Evolutionary conservation across 2,113 vertebrate genomes (phyloP).

Genomic region (Gavia stellata): DNA sequence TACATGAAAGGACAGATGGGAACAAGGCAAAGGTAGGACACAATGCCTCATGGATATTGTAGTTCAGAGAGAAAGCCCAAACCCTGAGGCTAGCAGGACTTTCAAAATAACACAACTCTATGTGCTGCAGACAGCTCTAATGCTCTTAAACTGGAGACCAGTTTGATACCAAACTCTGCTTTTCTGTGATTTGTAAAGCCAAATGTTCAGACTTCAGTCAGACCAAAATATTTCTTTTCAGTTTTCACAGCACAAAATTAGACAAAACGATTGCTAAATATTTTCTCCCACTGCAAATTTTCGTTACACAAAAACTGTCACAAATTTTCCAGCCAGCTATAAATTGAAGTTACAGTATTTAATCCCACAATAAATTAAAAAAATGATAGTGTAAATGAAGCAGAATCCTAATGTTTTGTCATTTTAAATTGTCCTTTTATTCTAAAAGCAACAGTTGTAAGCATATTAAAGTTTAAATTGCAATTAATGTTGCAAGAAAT

Average conservation of each 20-base stretch:
- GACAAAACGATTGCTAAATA: background rate
- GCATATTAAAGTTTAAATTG: background rate
- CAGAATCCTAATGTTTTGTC: background rate
- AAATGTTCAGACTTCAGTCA: background rate
- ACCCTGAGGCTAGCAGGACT: background rate
- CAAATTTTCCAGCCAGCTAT: background rate
- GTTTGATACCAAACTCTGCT: background rate
- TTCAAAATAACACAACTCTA: background rate
- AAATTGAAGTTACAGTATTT: background rate
- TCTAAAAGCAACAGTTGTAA: background rate
- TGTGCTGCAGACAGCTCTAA: background rate
- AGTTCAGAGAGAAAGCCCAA: background rate
- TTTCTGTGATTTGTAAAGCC: background rate
- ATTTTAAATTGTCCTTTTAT: background rate
- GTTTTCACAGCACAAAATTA: background rate
- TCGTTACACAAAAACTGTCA: background rate
- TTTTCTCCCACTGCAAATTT: background rate
- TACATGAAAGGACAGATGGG: background rate
- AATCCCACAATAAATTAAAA: background rate
- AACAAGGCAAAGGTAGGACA: background rate
- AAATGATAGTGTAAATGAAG: background rate
- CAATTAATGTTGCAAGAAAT: conserved; percentile 36
- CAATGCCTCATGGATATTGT: background rate
- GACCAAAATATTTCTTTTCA: background rate
- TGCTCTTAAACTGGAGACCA: fast-evolving